Percentiles rank a stretch among this genome's conserved stretches.
Evolutionary conservation across 2,888 invertebrate species (phyloP).

Genomic region (Labia minor): DNA sequence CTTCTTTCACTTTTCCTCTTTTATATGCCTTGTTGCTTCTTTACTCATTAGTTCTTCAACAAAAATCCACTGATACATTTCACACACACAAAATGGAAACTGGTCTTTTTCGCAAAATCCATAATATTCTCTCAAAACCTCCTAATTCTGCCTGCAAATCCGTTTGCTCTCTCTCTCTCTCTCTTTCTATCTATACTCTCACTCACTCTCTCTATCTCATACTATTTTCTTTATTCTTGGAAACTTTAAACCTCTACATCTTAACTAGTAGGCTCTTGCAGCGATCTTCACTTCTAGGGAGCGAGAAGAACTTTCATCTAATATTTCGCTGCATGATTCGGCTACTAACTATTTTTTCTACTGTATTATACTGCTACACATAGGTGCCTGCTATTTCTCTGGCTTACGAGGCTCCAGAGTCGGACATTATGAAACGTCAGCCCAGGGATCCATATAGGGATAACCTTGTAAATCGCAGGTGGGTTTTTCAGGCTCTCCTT

Average conservation of each 20-base stretch:
- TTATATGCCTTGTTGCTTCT: neutral
- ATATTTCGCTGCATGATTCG: slow-evolving; percentile 21
- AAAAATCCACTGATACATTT: neutral
- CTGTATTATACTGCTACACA: slow-evolving; percentile 40
- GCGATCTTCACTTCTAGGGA: slow-evolving; percentile 18
- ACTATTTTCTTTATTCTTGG: slow-evolving; percentile 21
- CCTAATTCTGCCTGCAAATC: slow-evolving; percentile 23
- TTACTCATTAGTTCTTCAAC: neutral
- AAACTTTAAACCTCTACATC: neutral
- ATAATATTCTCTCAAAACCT: neutral
- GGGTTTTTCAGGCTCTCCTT: slow-evolving; percentile 39
- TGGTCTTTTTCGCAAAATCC: neutral
- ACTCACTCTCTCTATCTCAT: slow-evolving; percentile 24
- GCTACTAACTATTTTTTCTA: slow-evolving; percentile 22
- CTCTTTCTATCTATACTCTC: slow-evolving; percentile 24
- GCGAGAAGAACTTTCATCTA: slow-evolving; percentile 14
- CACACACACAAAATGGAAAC: neutral
- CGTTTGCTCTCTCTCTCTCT: slow-evolving; percentile 24
- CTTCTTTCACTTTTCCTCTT: neutral
- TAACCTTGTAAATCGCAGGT: slow-evolving; percentile 99
- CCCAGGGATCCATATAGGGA: slow-evolving; percentile 95
- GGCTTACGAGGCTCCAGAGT: slow-evolving; percentile 98
- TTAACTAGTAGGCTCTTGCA: slow-evolving; percentile 13
- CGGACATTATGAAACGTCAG: slow-evolving; percentile 98
- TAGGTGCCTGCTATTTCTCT: slow-evolving; percentile 98